phyloP scores from a whole-genome alignment of 1,140 invertebrate species.

The Probaryconus sp. region DNA sequence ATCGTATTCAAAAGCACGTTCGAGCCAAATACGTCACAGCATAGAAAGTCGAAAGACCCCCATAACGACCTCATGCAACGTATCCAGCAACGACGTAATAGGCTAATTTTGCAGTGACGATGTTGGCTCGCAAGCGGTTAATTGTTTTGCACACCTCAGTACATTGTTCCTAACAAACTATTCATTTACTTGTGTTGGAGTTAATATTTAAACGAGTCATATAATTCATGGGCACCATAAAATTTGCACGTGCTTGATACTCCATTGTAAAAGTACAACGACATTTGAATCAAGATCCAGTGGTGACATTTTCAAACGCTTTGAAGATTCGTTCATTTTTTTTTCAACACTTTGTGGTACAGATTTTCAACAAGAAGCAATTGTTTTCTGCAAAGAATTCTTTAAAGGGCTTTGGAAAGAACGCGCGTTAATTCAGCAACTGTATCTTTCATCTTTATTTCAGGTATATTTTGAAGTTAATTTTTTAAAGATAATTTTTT shows the following conservation, averaged over 20 bases:
- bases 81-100: constrained; percentile 68
- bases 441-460: too few species aligned
- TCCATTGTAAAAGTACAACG: too few species aligned
- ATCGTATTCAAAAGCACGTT: constrained; percentile 65
- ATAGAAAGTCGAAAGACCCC: constrained; percentile 43
- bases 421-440: too few species aligned
- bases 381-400: too few species aligned
- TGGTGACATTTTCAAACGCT: too few species aligned
- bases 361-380: too few species aligned
- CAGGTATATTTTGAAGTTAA: too few species aligned
- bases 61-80: constrained; percentile 64
- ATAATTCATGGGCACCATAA: constrained; percentile 37
- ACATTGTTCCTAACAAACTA: constrained; percentile 68
- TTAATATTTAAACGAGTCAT: constrained; percentile 50
- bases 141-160: constrained; percentile 70
- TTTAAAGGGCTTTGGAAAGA: too few species aligned
- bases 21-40: constrained; percentile 40
- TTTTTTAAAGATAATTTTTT: too few species aligned
- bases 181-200: constrained; percentile 37
- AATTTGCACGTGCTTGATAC: constrained; percentile 32
- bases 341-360: too few species aligned
- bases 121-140: constrained; percentile 67
- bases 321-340: too few species aligned
- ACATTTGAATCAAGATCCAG: too few species aligned
- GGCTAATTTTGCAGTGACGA: constrained; percentile 62